These are phyloP conservation scores for Propithecus perrieri DNA, from an alignment of 2,797 vertebrate genomes.

Conservation along the genomic window DNA sequence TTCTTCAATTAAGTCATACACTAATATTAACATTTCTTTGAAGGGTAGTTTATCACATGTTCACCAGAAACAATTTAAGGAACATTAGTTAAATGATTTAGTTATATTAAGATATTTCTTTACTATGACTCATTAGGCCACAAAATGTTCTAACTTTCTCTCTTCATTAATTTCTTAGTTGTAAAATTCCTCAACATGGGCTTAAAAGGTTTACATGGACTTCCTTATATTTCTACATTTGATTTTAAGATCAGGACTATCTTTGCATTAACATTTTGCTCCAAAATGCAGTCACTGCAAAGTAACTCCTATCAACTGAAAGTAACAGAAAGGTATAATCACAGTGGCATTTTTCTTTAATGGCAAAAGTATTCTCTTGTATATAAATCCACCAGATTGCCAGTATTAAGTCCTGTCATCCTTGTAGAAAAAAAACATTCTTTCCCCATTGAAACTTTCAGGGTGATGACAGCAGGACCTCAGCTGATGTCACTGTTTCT, in stretches of 20 bases:
- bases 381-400: neutral
- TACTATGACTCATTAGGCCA: slow-evolving; percentile 48
- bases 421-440: neutral
- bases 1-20: neutral
- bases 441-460: neutral
- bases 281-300: neutral
- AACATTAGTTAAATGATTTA: neutral
- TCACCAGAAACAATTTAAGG: slow-evolving; percentile 25
- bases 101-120: slow-evolving; percentile 17
- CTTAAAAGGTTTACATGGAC: neutral
- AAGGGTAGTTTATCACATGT: slow-evolving; percentile 7
- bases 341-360: neutral
- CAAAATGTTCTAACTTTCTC: slow-evolving; percentile 1
- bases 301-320: neutral
- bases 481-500: neutral
- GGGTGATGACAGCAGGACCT: neutral
- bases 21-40: slow-evolving; percentile 24
- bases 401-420: neutral
- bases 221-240: neutral
- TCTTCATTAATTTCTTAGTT: slow-evolving; percentile 50
- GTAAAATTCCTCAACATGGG: neutral
- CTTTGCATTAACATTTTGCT: neutral
- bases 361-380: neutral
- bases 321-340: neutral
- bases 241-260: neutral